phyloP scores from a whole-genome alignment of 1,140 invertebrate genomes.

The Hycleus cichorii region DNA sequence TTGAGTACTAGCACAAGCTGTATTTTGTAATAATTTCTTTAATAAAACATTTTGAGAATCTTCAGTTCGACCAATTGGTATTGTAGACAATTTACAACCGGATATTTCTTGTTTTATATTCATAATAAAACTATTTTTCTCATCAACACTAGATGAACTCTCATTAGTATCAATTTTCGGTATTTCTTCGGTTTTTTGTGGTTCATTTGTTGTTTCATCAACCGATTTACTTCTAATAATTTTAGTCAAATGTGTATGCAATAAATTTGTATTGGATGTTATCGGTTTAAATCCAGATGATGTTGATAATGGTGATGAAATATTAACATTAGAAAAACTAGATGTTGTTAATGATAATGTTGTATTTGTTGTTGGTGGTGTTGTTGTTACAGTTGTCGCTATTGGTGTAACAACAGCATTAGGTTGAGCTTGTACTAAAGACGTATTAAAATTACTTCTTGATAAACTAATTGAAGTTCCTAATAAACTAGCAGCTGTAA shows the following conservation, averaged over 20 bases:
- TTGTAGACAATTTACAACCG: constrained; percentile 36
- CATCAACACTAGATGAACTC: background rate
- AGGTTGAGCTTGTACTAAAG: constrained; percentile 43
- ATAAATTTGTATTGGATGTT: constrained; percentile 34
- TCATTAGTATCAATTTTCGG: background rate
- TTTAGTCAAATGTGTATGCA: constrained; percentile 50
- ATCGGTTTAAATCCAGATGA: constrained; percentile 20
- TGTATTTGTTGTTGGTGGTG: constrained; percentile 2
- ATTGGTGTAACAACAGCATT: constrained; percentile 36
- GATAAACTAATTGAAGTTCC: constrained; percentile 34
- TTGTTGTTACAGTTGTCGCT: background rate
- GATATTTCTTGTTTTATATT: constrained; percentile 36
- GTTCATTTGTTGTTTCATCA: constrained; percentile 19
- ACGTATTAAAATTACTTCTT: constrained; percentile 27
- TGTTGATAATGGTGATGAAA: constrained; percentile 9
- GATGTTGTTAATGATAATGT: background rate
- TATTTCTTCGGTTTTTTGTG: constrained; percentile 15
- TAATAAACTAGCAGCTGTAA: constrained; percentile 38
- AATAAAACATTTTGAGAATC: constrained; percentile 84
- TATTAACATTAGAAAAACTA: background rate
- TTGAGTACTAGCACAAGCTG: constrained; percentile 53
- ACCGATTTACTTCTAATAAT: constrained; percentile 30
- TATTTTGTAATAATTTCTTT: constrained; percentile 84
- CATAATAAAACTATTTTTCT: constrained; percentile 2
- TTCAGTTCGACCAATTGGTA: constrained; percentile 47